Evolutionary conservation across 2,888 invertebrate genomes (phyloP).

Genomic region (Brenthis hecate): DNA sequence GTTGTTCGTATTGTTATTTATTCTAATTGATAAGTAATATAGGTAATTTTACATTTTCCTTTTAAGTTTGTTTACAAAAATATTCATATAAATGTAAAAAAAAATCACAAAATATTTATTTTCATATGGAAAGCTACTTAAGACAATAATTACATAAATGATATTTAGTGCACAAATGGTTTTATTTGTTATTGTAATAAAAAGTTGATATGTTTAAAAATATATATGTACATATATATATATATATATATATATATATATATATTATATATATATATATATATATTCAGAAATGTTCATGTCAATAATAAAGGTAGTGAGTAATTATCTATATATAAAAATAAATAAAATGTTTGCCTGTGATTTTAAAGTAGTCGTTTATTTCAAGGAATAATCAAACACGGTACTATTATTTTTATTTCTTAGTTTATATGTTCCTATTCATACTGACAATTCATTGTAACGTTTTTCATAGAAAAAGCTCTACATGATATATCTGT

Average conservation of each 20-base stretch:
- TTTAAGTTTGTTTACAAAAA: conserved; percentile 18
- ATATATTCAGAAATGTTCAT: background rate
- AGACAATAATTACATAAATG: conserved; percentile 17
- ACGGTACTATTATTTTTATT: too few species aligned
- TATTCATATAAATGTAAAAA: background rate
- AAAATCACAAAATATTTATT: conserved; percentile 12
- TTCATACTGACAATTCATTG: too few species aligned
- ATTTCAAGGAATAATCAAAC: background rate
- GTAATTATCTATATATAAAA: too few species aligned
- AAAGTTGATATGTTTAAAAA: background rate
- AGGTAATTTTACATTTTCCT: conserved; percentile 39
- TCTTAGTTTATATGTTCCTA: too few species aligned
- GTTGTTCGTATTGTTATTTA: conserved; percentile 75
- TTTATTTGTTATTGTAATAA: background rate
- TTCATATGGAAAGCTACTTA: conserved; percentile 23
- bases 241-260: background rate
- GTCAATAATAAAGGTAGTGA: too few species aligned
- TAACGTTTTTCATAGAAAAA: too few species aligned
- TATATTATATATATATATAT: background rate
- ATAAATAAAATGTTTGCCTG: too few species aligned
- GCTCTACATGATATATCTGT: too few species aligned
- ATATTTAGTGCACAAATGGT: background rate
- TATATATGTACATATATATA: background rate
- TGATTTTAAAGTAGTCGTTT: background rate
- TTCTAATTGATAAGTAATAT: conserved; percentile 56